Percentiles rank a stretch among this genome's conserved stretches.
phyloP scores from a whole-genome alignment of 2,113 vertebrate genomes.

The Talpa occidentalis region DNA sequence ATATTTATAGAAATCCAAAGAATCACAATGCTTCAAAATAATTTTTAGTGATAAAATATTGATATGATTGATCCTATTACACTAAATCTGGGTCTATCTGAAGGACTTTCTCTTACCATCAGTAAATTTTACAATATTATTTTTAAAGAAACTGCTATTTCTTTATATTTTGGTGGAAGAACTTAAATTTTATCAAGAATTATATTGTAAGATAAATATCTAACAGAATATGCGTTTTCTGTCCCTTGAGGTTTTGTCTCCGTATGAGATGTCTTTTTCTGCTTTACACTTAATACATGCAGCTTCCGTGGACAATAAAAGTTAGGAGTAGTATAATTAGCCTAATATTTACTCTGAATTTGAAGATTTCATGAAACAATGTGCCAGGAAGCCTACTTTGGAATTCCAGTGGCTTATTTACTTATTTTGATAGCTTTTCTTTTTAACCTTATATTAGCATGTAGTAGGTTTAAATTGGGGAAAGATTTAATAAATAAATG shows the following conservation, averaged over 20 bases:
- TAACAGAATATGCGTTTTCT: conserved; percentile 60
- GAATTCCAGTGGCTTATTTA: conserved; percentile 50
- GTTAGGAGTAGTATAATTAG: conserved; percentile 20
- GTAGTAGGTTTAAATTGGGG: conserved; percentile 47
- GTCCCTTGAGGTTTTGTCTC: conserved; percentile 58
- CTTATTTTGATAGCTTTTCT: conserved; percentile 54
- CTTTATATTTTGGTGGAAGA: conserved; percentile 52
- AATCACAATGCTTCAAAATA: conserved; percentile 66
- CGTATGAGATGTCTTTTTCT: background rate
- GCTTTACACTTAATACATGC: conserved; percentile 45
- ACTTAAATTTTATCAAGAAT: conserved; percentile 70
- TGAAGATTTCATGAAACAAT: conserved; percentile 54
- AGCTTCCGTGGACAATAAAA: conserved; percentile 52
- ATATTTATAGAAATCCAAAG: conserved; percentile 71
- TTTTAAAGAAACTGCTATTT: conserved; percentile 48
- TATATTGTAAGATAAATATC: conserved; percentile 61
- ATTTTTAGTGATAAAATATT: conserved; percentile 50
- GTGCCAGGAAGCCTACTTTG: conserved; percentile 15
- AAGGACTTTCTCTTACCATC: conserved; percentile 39
- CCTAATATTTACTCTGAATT: conserved; percentile 56
- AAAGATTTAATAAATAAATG: background rate
- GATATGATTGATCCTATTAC: conserved; percentile 39
- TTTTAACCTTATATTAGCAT: conserved; percentile 14
- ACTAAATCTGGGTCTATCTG: conserved; percentile 15
- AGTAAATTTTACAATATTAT: conserved; percentile 52